These are phyloP conservation scores for Falco concolor DNA, from an alignment of 2,797 vertebrate species.

Conservation along the genomic window DNA sequence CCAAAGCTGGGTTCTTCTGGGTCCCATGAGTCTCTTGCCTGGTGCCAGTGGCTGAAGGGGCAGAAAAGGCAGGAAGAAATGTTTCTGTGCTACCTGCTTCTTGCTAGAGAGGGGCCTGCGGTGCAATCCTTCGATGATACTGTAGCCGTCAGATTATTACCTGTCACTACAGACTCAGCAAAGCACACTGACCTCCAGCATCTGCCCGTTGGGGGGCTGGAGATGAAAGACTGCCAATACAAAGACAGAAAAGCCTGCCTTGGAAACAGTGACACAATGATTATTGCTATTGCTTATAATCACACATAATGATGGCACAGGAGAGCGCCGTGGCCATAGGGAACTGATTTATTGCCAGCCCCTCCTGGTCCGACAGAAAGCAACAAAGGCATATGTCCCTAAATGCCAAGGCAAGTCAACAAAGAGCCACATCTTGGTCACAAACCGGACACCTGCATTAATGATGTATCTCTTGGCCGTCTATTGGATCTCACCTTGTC, in stretches of 20 bases:
- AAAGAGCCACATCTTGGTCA: rapidly evolving
- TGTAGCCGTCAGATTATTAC: background rate
- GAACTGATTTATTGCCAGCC: background rate
- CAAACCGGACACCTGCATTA: background rate
- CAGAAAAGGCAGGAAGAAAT: background rate
- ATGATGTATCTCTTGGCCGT: background rate
- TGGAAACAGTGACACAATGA: background rate
- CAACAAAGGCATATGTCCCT: background rate
- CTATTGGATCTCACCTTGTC: background rate
- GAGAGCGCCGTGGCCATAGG: background rate
- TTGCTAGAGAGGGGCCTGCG: background rate
- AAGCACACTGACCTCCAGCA: background rate
- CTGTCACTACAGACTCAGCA: background rate
- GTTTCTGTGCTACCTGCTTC: background rate
- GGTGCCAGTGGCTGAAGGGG: background rate
- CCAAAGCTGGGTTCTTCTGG: background rate
- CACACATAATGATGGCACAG: background rate
- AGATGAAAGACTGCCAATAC: background rate
- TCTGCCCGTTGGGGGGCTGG: background rate
- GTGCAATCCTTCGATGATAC: no score
- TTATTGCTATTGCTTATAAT: background rate
- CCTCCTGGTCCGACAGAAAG: background rate
- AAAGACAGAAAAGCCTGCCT: background rate
- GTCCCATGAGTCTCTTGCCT: rapidly evolving
- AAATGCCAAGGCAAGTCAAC: background rate